These are phyloP conservation scores for Zenarchopterus dispar DNA, from an alignment of 2,797 vertebrate species.

Conservation along the genomic window DNA sequence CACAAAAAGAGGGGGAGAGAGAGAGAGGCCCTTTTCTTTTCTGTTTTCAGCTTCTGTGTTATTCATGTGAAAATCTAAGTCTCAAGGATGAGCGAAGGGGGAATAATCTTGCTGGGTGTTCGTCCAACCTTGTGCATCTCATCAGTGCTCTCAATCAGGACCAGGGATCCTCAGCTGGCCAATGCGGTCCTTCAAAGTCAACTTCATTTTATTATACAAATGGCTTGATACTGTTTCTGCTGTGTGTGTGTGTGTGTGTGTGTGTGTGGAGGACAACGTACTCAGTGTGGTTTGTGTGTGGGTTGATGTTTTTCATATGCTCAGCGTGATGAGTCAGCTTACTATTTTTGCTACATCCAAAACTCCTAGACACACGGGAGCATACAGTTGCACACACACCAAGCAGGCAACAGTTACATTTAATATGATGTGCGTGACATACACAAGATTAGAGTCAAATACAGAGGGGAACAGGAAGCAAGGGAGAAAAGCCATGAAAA, in stretches of 20 bases:
- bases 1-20: too few species aligned
- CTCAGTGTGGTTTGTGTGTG: conserved; percentile 46
- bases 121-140: conserved; percentile 68
- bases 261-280: conserved; percentile 12
- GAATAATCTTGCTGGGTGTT: conserved; percentile 48
- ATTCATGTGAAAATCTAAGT: conserved; percentile 59
- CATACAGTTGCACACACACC: conserved; percentile 2
- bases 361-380: conserved; percentile 42
- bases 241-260: conserved; percentile 40
- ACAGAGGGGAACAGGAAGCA: conserved; percentile 12
- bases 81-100: conserved; percentile 38
- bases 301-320: conserved; percentile 50
- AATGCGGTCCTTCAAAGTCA: conserved; percentile 67
- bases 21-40: background rate
- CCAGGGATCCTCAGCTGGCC: conserved; percentile 47
- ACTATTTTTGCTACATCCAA: conserved; percentile 53
- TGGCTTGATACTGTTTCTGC: conserved; percentile 41
- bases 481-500: conserved; percentile 17
- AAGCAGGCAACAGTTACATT: conserved; percentile 16
- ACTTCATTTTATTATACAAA: conserved; percentile 71
- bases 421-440: conserved; percentile 51
- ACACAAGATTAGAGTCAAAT: conserved; percentile 34
- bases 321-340: conserved; percentile 70
- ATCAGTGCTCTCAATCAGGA: conserved; percentile 70
- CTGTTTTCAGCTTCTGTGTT: conserved; percentile 49